Conservation (phyloP, 2,113 vertebrate species). For the Pseudopipra pipra region DNA sequence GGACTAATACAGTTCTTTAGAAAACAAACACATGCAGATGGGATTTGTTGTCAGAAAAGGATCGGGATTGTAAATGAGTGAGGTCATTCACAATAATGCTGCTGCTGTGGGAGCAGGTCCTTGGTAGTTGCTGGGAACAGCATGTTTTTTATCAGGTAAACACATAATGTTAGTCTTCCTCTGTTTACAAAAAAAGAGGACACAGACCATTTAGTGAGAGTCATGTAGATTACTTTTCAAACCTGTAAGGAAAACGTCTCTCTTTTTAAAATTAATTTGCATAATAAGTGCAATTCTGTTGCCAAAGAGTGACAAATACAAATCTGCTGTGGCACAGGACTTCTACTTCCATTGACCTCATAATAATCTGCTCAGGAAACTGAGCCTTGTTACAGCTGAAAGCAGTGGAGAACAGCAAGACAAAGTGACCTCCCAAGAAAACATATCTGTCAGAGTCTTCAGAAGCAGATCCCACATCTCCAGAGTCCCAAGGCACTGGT, state of each 20-base stretch:
- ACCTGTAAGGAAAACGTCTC: neutral
- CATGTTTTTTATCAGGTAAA: conserved; percentile 34
- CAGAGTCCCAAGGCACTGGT: neutral
- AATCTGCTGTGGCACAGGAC: neutral
- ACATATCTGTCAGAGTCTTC: neutral
- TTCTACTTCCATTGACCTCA: neutral
- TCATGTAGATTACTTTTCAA: neutral
- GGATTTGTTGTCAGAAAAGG: conserved; percentile 60
- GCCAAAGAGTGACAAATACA: neutral
- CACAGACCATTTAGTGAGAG: neutral
- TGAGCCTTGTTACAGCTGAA: neutral
- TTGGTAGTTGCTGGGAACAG: conserved; percentile 29
- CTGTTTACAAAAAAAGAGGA: conserved; percentile 9
- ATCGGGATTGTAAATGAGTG: conserved; percentile 44
- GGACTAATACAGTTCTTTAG: conserved; percentile 10
- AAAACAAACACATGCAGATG: conserved; percentile 60
- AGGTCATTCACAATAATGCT: conserved; percentile 49
- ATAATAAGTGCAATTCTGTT: neutral
- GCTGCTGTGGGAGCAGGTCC: conserved; percentile 1
- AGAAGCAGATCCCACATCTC: neutral
- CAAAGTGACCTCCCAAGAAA: neutral
- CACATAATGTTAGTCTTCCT: neutral
- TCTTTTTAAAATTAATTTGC: neutral
- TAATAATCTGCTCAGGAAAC: neutral
- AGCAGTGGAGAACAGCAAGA: neutral